Base-by-base conservation (phyloP, 1,140 invertebrate species). In the Ostrea denselamellosa region DNA sequence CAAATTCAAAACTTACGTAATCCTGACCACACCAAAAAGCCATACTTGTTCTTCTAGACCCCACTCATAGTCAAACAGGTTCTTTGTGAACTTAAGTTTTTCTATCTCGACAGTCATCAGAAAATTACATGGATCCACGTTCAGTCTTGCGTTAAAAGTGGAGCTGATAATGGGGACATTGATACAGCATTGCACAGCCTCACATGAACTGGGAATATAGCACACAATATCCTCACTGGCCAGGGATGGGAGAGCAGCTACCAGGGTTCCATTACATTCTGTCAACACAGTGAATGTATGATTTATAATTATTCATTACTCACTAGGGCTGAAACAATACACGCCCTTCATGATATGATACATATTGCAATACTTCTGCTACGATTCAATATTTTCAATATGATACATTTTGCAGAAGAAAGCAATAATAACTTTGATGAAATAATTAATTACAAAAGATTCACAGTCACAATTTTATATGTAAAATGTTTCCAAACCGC, bases 61-160 rank as follows among this genome's bases (percentile, higher is more conserved):
- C 86, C 86, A 87, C 51, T 87, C 86, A 84, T 83, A 84, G 12
- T 65, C 82, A 68, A 68, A 87, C 8, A 87, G 58, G 8, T 65
- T 56, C 22, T 10, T 22, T 5, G 34, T 71, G 25, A 87, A 87
- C 12, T 44, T 87, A 19, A 87, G 28, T 53, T 84, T 17, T 54
- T 87, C 86, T 84, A 87, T 65, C 8, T 58, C 58, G 2, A 87
- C 56, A 7, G 25, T 87, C 86, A 87, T n/a, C 22, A 22, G 10
- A n/a, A 84, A 87, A 22, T 65, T 44, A 84, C 86, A 87, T 4
- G 86, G 86, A 44, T 87, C 86, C n/a, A 87, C 44, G 12, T 87
- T 44, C n/a, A 87, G 22, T 65, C 52, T 71, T 4, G 58, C n/a
- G 2, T 9, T 62, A 44, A 87, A 87, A 52, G 86, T 83, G 10